phyloP scores from a whole-genome alignment of 2,113 vertebrate species.

The Periophthalmodon schlosseri region DNA sequence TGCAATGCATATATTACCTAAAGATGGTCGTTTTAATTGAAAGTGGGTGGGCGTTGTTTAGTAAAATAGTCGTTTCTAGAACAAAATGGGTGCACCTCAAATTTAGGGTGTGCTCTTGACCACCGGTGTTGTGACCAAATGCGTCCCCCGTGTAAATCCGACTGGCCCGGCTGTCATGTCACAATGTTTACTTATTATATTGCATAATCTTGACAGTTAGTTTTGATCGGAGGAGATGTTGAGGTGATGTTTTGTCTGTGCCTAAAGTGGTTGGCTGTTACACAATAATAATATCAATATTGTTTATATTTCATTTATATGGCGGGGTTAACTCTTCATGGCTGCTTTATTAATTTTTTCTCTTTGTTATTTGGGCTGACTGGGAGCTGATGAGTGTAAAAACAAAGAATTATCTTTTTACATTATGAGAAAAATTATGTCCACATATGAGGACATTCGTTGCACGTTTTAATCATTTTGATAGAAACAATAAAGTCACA shows the following conservation, averaged over 20 bases:
- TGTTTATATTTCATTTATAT: background rate
- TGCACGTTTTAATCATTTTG: too few species aligned
- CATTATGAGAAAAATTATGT: too few species aligned
- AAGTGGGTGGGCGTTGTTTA: background rate
- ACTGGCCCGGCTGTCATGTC: background rate
- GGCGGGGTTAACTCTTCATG: too few species aligned
- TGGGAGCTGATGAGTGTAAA: too few species aligned
- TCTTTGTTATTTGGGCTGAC: too few species aligned
- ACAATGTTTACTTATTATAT: background rate
- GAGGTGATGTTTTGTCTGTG: background rate
- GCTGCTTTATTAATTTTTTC: too few species aligned
- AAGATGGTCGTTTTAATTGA: background rate
- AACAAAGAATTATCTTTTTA: too few species aligned
- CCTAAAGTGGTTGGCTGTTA: background rate
- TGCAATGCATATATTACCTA: background rate
- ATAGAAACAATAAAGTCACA: too few species aligned
- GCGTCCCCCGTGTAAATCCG: background rate
- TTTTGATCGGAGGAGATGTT: background rate
- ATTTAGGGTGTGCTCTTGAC: slow-evolving; percentile 1
- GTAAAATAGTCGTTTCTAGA: background rate
- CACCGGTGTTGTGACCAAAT: background rate
- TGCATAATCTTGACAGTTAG: background rate
- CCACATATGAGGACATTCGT: too few species aligned
- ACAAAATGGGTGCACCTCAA: background rate
- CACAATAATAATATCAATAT: background rate